Evolutionary conservation across 2,797 vertebrate genomes (phyloP).

Genomic region (Fringilla coelebs): DNA sequence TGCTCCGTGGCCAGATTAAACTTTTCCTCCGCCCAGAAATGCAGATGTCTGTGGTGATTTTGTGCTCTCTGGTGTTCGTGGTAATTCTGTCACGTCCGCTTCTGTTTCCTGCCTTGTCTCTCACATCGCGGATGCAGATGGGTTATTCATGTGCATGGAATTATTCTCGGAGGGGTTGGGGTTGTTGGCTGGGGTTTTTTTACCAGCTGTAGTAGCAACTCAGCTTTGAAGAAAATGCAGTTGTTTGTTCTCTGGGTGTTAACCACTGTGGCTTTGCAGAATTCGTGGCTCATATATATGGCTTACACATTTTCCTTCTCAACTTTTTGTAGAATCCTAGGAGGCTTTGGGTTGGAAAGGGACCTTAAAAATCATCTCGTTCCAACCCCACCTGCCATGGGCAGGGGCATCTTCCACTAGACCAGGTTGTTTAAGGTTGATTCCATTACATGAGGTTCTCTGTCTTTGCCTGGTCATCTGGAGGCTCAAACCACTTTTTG

Average conservation of each 20-base stretch:
- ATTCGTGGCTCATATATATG: accelerated
- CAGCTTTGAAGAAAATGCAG: background rate
- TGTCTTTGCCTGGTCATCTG: background rate
- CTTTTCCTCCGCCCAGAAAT: background rate
- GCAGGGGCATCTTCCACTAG: background rate
- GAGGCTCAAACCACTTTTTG: background rate
- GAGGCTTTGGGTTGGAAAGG: background rate
- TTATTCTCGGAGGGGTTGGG: background rate
- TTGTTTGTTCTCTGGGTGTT: background rate
- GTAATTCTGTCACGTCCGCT: background rate
- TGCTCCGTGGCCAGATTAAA: background rate
- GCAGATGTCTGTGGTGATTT: background rate
- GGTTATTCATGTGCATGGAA: background rate
- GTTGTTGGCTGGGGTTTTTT: background rate
- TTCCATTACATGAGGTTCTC: background rate
- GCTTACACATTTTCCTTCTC: background rate
- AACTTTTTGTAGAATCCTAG: background rate
- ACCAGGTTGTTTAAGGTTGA: background rate
- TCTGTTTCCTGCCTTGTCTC: background rate
- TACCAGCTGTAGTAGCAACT: background rate
- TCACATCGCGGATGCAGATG: background rate
- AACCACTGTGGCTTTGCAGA: background rate
- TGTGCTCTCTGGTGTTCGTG: background rate
- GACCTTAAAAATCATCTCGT: background rate
- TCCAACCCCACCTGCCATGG: background rate